Percentiles rank a stretch among this genome's conserved stretches.
Evolutionary conservation across 2,888 invertebrate species (phyloP).

Genomic region (Amaurobius ferox): DNA sequence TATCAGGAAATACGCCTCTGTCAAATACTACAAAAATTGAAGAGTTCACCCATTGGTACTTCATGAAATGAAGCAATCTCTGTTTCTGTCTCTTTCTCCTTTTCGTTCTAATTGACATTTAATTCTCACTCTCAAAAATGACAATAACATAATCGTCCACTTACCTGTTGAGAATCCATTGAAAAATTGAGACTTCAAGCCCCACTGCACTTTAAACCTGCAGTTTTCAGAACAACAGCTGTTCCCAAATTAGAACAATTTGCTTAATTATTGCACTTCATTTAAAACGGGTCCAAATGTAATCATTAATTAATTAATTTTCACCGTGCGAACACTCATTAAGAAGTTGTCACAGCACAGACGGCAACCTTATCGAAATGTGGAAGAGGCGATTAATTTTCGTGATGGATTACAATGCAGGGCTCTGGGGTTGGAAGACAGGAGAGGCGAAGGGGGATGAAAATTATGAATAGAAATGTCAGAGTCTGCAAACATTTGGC

Average conservation of each 20-base stretch:
- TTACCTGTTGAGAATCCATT: too few relatives aligned
- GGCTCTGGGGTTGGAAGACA: not conserved
- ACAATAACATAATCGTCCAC: too few relatives aligned
- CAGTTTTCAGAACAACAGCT: not conserved
- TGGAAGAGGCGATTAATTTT: conserved; percentile 12
- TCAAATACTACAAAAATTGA: too few relatives aligned
- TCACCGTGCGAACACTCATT: not conserved
- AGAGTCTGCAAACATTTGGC: not conserved
- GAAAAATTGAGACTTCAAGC: too few relatives aligned
- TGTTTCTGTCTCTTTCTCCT: too few relatives aligned
- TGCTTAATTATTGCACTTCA: conserved; percentile 16
- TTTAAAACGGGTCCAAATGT: conserved; percentile 9
- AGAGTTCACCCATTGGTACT: too few relatives aligned
- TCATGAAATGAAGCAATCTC: too few relatives aligned
- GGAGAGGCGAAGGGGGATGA: not conserved
- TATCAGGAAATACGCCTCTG: too few relatives aligned
- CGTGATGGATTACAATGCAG: not conserved
- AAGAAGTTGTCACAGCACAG: conserved; percentile 1
- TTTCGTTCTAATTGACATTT: too few relatives aligned
- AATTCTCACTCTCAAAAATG: too few relatives aligned
- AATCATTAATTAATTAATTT: conserved; percentile 18
- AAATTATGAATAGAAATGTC: conserved; percentile 12
- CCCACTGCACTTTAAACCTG: not conserved
- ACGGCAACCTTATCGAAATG: not conserved
- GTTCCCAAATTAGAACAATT: conserved; percentile 9